phyloP scores from a whole-genome alignment of 2,888 invertebrate species.

The Drosophila siamana region DNA sequence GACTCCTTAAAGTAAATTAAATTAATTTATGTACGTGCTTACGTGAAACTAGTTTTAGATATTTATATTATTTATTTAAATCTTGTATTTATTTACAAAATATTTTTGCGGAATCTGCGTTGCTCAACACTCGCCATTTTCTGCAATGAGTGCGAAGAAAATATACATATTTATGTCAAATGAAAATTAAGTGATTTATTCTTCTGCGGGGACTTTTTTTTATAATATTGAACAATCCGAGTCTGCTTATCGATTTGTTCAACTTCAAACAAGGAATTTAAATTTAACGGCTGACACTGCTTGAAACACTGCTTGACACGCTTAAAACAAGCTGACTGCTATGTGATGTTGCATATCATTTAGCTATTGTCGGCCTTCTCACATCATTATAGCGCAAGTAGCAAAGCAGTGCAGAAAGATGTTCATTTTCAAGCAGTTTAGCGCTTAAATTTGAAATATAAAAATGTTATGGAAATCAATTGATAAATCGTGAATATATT shows the following conservation, averaged over 20 bases:
- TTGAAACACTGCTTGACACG: background rate
- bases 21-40: conserved; percentile 80
- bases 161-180: conserved; percentile 33
- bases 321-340: background rate
- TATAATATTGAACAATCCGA: too few relatives aligned
- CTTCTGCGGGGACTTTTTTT: background rate
- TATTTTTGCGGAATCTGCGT: conserved; percentile 7
- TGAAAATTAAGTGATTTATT: background rate
- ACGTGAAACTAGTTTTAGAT: conserved; percentile 66
- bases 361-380: background rate
- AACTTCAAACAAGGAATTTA: background rate
- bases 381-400: background rate
- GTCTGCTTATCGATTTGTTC: background rate
- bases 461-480: too few relatives aligned
- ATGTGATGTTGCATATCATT: background rate
- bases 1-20: conserved; percentile 73
- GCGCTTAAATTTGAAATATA: too few relatives aligned
- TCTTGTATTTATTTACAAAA: conserved; percentile 69
- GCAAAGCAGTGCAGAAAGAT: too few relatives aligned
- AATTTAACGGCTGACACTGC: background rate
- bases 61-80: conserved; percentile 80
- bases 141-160: conserved; percentile 34
- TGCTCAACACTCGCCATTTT: conserved; percentile 37
- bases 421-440: too few relatives aligned
- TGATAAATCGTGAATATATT: too few relatives aligned